These are phyloP conservation scores for Microcebus tavaratra DNA, from an alignment of 2,113 vertebrate species.

Conservation along the genomic window DNA sequence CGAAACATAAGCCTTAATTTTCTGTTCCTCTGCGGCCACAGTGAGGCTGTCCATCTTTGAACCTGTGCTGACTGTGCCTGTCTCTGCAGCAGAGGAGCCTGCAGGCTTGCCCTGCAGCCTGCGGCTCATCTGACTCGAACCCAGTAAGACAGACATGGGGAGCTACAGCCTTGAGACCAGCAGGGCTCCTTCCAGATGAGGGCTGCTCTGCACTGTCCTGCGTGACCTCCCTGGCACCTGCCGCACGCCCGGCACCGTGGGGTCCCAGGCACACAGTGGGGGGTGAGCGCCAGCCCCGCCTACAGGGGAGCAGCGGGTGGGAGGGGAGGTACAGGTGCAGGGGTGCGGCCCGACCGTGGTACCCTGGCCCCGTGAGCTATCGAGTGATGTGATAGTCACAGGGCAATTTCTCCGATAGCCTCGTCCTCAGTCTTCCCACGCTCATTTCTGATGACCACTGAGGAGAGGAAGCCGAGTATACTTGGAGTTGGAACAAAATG, in stretches of 20 bases:
- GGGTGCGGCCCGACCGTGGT: not conserved
- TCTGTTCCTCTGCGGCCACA: conserved; percentile 13
- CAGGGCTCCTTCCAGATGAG: not conserved
- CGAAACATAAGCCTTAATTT: conserved; percentile 58
- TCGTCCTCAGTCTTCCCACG: not conserved
- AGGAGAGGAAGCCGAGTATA: not conserved
- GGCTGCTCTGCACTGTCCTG: not conserved
- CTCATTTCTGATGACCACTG: not conserved
- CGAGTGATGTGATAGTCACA: not conserved
- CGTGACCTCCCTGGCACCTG: not conserved
- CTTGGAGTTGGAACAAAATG: not conserved
- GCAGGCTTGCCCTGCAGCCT: not conserved
- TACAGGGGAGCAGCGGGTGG: not conserved
- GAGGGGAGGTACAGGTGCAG: too few relatives aligned
- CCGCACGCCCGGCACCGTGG: not conserved
- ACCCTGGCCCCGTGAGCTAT: not conserved
- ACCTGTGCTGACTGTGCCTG: not conserved
- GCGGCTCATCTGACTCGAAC: not conserved
- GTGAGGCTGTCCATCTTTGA: conserved; percentile 79
- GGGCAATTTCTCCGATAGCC: not conserved
- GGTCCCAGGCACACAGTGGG: not conserved
- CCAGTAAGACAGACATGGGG: not conserved
- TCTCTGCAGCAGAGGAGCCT: not conserved
- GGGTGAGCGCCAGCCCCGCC: not conserved
- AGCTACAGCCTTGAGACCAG: not conserved